Evolutionary conservation across 2,888 invertebrate genomes (phyloP).

Genomic region (Phortica okadai): DNA sequence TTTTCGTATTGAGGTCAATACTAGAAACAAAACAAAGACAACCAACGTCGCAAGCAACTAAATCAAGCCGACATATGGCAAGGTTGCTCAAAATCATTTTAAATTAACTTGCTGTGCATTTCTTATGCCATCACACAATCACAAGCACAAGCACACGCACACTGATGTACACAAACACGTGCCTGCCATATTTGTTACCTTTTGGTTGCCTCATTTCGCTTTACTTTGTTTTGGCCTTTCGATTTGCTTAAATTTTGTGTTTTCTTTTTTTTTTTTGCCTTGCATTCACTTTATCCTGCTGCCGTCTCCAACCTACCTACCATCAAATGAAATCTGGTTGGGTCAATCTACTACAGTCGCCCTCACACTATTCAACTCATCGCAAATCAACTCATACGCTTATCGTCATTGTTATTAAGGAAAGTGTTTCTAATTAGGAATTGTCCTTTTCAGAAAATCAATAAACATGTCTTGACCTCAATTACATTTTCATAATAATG

Average conservation of each 20-base stretch:
- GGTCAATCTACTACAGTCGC: neutral
- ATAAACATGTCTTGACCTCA: slow-evolving; percentile 74
- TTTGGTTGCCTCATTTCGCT: slow-evolving; percentile 34
- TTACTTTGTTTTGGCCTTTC: slow-evolving; percentile 22
- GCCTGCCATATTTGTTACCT: slow-evolving; percentile 44
- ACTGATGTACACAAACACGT: slow-evolving; percentile 43
- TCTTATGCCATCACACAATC: slow-evolving; percentile 13
- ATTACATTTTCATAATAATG: slow-evolving; percentile 69
- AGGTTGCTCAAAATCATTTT: slow-evolving; percentile 68
- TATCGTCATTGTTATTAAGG: slow-evolving; percentile 40
- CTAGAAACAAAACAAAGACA: slow-evolving; percentile 56
- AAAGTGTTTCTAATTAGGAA: slow-evolving; percentile 69
- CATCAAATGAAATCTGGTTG: neutral
- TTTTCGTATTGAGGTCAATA: slow-evolving; percentile 64
- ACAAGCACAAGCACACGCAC: slow-evolving; percentile 3
- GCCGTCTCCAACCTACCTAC: neutral
- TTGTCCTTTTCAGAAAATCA: slow-evolving; percentile 71
- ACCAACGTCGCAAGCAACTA: slow-evolving; percentile 10
- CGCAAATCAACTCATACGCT: neutral
- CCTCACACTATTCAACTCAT: neutral
- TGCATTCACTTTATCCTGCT: neutral
- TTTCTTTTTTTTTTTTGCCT: slow-evolving; percentile 16
- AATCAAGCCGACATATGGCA: slow-evolving; percentile 60
- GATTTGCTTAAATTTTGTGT: neutral
- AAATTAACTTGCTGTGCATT: slow-evolving; percentile 32